Evolutionary conservation across 1,140 invertebrate species (phyloP), one percentile per base, ranked within the genome.

Genomic region (Sminthurinus signatus): DNA sequence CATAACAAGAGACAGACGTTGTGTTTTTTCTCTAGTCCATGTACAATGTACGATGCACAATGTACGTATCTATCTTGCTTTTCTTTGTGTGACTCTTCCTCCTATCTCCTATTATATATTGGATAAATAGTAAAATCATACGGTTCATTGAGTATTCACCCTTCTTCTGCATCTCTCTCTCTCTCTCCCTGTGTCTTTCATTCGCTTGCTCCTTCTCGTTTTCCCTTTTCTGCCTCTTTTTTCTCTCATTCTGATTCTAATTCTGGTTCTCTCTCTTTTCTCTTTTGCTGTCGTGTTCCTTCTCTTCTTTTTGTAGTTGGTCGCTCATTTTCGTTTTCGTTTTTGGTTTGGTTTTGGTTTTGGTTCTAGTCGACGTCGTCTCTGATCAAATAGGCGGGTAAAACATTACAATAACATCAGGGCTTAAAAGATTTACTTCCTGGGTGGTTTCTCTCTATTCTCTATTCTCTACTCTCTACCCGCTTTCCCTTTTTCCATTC

Each of bases 351-450:
- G 44, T 39, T 17, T 19, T 48, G 1, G 14, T 21, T 36, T 10
- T 17, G 5, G 23, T 28, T 36, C 63, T n/a, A 46, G 36, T 48
- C 55, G 42, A 25, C 56, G 39, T 31, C 28, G 43, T 39, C 36
- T 25, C 54, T 59, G 61, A 56, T 43, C 61, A 31, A 48, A 54
- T 44, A 21, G 31, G 42, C 61, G 50, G 39, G 61, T 5, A 60
- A 55, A 55, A 55, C 52, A 46, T 52, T 44, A 44, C 42, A 55
- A 55, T 56, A 44, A 56, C 46, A 44, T 48, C 19, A 23, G 51
- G 28, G 50, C 50, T 56, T 64, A 64, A 51, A 56, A 64, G 62
- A 44, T 52, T 56, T 48, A 58, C 54, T 42, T 56, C 62, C 42
- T 56, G 55, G 42, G 56, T 50, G 55, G 62, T 51, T 48, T 43